Evolutionary conservation across 2,888 invertebrate species (phyloP).

Genomic region (Mythimna pallens): DNA sequence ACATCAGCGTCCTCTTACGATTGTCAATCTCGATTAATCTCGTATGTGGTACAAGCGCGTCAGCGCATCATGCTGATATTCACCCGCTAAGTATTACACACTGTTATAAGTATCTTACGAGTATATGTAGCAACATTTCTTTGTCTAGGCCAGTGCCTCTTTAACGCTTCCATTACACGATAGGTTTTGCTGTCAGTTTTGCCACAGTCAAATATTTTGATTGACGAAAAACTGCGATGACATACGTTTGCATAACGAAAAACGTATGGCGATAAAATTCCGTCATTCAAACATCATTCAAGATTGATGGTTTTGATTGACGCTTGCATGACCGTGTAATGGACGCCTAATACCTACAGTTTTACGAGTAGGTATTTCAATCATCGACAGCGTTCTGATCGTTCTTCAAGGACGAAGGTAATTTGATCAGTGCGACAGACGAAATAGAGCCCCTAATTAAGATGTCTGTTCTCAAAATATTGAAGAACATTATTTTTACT

Average conservation of each 20-base stretch:
- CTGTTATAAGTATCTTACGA: constrained; percentile 36
- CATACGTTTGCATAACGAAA: too few relatives aligned
- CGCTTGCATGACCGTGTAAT: too few relatives aligned
- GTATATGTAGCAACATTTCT: constrained; percentile 9
- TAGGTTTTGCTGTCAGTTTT: too few relatives aligned
- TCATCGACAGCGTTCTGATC: background rate
- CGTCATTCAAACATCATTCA: too few relatives aligned
- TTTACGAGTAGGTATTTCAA: constrained; percentile 4
- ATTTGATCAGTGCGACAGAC: constrained; percentile 30
- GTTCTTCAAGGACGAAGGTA: constrained; percentile 23
- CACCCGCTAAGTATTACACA: constrained; percentile 23
- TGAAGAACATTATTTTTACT: constrained; percentile 7
- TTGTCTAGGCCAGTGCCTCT: background rate
- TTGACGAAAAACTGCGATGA: too few relatives aligned
- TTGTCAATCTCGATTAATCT: constrained; percentile 60
- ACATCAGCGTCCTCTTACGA: constrained; percentile 49
- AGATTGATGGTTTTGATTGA: too few relatives aligned
- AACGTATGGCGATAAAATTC: too few relatives aligned
- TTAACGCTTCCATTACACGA: too few relatives aligned
- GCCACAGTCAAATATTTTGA: too few relatives aligned
- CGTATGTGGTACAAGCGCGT: constrained; percentile 46
- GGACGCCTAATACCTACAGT: background rate
- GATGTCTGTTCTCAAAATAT: constrained; percentile 16
- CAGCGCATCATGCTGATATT: constrained; percentile 17
- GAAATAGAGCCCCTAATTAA: constrained; percentile 29